Evolutionary conservation across 2,797 vertebrate species (phyloP).

Genomic region (Pygocentrus nattereri): DNA sequence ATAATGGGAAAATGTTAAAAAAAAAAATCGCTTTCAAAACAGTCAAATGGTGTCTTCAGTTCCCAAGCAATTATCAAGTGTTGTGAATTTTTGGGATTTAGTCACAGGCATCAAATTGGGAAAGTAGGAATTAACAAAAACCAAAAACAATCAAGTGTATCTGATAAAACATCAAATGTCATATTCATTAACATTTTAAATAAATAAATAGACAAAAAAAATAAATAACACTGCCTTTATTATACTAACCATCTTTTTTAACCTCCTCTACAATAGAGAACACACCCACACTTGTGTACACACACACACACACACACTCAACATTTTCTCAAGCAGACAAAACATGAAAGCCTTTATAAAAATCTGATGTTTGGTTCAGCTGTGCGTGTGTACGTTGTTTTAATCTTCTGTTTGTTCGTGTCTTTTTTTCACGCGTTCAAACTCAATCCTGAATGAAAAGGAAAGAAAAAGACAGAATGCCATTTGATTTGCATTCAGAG

Average conservation of each 20-base stretch:
- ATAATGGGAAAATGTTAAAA: too few relatives aligned
- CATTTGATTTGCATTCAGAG: constrained; percentile 75
- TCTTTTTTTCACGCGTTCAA: not conserved
- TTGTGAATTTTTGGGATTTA: too few relatives aligned
- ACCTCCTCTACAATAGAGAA: not conserved
- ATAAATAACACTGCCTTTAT: not conserved
- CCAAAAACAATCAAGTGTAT: not conserved
- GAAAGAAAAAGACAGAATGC: constrained; percentile 51
- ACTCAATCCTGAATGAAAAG: constrained; percentile 28
- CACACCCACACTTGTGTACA: not conserved
- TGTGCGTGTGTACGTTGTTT: constrained; percentile 13
- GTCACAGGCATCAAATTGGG: too few relatives aligned
- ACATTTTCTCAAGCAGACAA: not conserved
- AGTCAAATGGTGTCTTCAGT: too few relatives aligned
- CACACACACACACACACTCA: not conserved
- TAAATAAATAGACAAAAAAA: not conserved
- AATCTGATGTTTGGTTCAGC: not conserved
- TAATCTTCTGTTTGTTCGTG: constrained; percentile 22
- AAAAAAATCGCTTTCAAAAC: too few relatives aligned
- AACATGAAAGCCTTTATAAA: not conserved
- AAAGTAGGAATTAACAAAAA: too few relatives aligned
- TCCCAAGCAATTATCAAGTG: too few relatives aligned
- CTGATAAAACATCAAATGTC: too few relatives aligned
- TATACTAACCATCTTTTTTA: not conserved
- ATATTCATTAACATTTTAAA: not conserved